These are phyloP conservation scores for Taeniopygia guttata DNA, from an alignment of 2,797 vertebrate species.

Conservation along the genomic window DNA sequence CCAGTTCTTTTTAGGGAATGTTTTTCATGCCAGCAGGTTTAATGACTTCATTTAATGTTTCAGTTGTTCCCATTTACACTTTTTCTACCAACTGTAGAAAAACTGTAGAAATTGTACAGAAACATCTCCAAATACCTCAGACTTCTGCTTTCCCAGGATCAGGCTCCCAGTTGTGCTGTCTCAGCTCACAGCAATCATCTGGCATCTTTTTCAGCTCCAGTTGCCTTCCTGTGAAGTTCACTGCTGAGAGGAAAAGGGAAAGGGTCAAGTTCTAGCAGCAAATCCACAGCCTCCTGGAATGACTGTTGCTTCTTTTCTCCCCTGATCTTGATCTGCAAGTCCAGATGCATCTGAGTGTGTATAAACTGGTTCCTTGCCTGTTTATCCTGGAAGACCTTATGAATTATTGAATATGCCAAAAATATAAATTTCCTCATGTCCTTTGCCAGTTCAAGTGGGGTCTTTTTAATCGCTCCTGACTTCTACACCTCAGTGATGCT, in stretches of 20 bases:
- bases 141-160: background rate
- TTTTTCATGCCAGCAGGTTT: background rate
- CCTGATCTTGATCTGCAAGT: background rate
- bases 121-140: background rate
- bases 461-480: background rate
- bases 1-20: background rate
- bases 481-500: background rate
- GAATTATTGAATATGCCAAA: background rate
- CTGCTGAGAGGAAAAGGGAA: background rate
- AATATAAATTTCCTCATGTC: background rate
- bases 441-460: background rate
- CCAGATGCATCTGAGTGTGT: background rate
- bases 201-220: background rate
- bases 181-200: background rate
- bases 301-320: background rate
- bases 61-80: background rate
- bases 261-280: background rate
- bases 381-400: slow-evolving; percentile 1
- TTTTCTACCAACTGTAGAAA: background rate
- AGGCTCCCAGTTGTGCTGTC: background rate
- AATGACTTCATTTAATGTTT: background rate
- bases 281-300: background rate
- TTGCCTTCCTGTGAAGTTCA: background rate
- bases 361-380: background rate
- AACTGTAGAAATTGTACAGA: background rate